Conservation (phyloP, 2,888 invertebrate species). For the Lepidocyrtoides sp. region DNA sequence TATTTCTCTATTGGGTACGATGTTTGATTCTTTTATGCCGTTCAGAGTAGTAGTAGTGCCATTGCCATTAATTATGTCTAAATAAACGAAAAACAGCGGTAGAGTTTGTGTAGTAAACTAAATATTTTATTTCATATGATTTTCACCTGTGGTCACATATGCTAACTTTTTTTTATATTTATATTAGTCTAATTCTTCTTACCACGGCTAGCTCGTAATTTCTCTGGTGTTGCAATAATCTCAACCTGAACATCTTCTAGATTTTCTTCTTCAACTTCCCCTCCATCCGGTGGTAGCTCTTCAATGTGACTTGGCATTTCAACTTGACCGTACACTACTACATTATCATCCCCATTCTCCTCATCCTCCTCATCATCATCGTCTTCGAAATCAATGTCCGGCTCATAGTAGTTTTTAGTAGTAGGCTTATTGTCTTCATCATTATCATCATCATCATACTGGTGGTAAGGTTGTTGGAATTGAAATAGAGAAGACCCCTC, state of each 20-base stretch:
- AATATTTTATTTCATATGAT: too few relatives aligned
- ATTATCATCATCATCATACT: too few relatives aligned
- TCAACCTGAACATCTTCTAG: background rate
- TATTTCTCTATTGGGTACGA: background rate
- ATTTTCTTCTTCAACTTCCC: slow-evolving; percentile 17
- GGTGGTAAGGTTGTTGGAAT: too few relatives aligned
- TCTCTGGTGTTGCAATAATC: background rate
- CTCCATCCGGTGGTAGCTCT: slow-evolving; percentile 37
- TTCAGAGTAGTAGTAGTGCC: too few relatives aligned
- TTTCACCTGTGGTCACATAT: too few relatives aligned
- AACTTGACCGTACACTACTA: background rate
- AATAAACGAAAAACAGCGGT: too few relatives aligned
- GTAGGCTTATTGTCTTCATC: too few relatives aligned
- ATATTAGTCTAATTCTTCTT: too few relatives aligned
- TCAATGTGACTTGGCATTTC: background rate
- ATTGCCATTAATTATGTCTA: too few relatives aligned
- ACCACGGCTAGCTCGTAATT: background rate
- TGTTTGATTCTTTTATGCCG: background rate
- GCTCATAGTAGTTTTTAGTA: background rate
- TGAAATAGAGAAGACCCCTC: too few relatives aligned
- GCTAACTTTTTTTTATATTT: too few relatives aligned
- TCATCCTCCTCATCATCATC: background rate
- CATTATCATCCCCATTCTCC: background rate
- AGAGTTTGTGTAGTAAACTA: too few relatives aligned
- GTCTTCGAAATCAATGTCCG: background rate